A percentile compares a stretch with the other conserved stretches of the same genome.
phyloP scores from a whole-genome alignment of 2,888 invertebrate species.

The Chelonus formosanus region DNA sequence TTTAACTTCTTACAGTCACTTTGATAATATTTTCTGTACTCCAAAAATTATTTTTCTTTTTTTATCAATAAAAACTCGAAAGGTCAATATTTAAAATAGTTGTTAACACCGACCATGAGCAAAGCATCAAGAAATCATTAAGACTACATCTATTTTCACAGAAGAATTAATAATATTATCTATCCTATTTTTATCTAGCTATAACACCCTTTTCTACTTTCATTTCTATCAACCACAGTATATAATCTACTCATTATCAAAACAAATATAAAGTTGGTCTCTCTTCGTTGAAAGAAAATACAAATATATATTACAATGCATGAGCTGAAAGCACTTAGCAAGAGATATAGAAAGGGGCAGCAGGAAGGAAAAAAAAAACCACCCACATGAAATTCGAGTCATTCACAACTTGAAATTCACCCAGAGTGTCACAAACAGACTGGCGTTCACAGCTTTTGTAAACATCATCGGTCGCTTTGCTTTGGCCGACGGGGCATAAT shows the following conservation, averaged over 20 bases:
- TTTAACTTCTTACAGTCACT: no score
- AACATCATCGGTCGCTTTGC: conserved; percentile 47
- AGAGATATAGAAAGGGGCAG: conserved; percentile 18
- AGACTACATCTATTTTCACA: no score
- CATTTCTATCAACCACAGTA: no score
- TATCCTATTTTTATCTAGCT: no score
- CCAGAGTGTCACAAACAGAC: conserved; percentile 56
- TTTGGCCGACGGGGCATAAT: conserved; percentile 47
- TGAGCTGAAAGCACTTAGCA: conserved; percentile 36
- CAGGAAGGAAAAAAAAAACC: conserved; percentile 33
- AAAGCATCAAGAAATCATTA: no score
- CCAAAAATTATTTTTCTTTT: no score
- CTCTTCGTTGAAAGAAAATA: not conserved
- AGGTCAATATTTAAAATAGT: no score
- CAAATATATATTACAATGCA: conserved; percentile 19
- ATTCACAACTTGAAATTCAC: conserved; percentile 27
- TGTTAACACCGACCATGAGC: no score
- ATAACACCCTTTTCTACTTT: no score
- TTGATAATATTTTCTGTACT: no score
- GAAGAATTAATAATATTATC: no score
- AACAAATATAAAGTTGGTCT: conserved; percentile 17
- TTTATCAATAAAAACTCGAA: no score
- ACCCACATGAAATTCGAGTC: conserved; percentile 43
- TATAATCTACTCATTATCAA: not conserved
- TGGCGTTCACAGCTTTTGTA: conserved; percentile 59